These are phyloP conservation scores for Zenarchopterus dispar DNA, from an alignment of 2,797 vertebrate genomes.

Conservation along the genomic window DNA sequence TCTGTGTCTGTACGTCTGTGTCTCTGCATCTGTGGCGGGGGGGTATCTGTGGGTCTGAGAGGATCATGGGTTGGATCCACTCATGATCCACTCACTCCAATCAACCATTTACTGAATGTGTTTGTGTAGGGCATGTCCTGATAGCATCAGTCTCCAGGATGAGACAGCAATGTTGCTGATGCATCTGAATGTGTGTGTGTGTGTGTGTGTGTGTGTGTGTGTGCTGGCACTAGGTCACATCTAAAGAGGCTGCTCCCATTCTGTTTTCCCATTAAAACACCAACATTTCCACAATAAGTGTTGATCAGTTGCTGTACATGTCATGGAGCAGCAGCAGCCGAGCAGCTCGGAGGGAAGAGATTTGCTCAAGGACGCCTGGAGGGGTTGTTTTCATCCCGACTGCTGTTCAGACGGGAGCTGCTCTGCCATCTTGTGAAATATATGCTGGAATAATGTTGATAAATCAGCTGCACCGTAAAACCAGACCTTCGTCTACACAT, in stretches of 20 bases:
- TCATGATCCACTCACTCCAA: background rate
- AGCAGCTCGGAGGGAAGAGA: constrained; percentile 4
- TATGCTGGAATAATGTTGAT: background rate
- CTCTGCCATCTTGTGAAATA: constrained; percentile 36
- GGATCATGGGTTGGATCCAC: constrained; percentile 41
- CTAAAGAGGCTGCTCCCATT: constrained; percentile 12
- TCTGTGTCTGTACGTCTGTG: constrained; percentile 27
- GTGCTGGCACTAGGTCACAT: constrained; percentile 8
- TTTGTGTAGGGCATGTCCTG: background rate
- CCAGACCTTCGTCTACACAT: background rate
- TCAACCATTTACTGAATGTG: background rate
- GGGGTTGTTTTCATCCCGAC: constrained; percentile 10
- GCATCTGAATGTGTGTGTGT: constrained; percentile 18
- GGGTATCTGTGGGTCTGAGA: constrained; percentile 4
- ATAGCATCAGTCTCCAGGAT: constrained; percentile 22
- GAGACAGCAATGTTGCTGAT: constrained; percentile 48
- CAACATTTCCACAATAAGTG: background rate
- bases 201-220: background rate
- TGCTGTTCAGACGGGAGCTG: constrained; percentile 6
- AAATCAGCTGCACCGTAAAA: background rate
- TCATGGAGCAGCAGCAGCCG: background rate
- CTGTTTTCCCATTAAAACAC: background rate
- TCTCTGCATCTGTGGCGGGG: constrained; percentile 12
- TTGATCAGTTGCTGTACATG: background rate
- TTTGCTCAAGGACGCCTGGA: constrained; percentile 56